Conservation (phyloP, 2,113 vertebrate genomes). For the Sebastes schlegelii region DNA sequence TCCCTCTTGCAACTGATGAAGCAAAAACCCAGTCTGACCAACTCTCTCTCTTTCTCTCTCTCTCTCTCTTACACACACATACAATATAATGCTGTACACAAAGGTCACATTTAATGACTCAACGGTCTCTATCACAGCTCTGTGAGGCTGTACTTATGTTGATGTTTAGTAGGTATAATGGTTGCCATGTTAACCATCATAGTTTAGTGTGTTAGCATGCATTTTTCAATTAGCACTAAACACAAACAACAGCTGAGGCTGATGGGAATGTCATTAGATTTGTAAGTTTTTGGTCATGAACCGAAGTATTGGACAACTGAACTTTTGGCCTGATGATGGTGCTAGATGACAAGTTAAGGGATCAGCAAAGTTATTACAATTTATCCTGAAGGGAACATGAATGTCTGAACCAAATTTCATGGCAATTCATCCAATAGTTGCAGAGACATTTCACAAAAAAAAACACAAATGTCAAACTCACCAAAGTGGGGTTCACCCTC, state of each 20-base stretch:
- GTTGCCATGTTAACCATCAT: neutral
- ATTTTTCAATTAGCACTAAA: neutral
- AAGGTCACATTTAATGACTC: neutral
- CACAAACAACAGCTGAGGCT: neutral
- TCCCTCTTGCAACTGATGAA: constrained; percentile 26
- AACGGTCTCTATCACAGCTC: neutral
- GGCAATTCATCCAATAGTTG: neutral
- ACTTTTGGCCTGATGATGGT: neutral
- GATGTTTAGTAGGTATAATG: neutral
- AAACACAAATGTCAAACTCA: neutral
- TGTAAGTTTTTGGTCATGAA: neutral
- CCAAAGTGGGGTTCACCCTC: neutral
- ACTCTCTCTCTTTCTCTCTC: constrained; percentile 3
- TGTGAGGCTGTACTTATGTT: neutral
- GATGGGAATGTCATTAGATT: neutral
- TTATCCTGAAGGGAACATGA: neutral
- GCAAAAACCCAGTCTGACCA: constrained; percentile 6
- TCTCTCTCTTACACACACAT: constrained; percentile 3
- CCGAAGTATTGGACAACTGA: neutral
- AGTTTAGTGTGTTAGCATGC: neutral
- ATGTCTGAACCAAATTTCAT: neutral
- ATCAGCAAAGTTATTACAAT: neutral
- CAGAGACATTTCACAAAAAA: neutral
- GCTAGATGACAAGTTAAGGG: neutral
- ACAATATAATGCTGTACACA: neutral